Base-by-base conservation (phyloP, 2,797 vertebrate genomes). In the Danionella dracula region DNA sequence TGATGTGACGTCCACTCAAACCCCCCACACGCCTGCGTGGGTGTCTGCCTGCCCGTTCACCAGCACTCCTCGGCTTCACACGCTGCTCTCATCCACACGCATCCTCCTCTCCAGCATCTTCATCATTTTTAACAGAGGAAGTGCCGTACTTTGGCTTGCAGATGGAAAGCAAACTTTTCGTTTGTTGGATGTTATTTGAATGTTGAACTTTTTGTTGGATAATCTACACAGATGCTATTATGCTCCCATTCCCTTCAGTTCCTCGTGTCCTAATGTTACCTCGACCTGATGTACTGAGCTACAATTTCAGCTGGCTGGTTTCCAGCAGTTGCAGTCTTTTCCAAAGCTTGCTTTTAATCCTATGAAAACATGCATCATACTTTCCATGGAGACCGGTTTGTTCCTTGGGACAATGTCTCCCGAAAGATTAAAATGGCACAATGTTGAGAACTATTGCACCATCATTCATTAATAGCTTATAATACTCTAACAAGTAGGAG, bases 1-100 rank as follows among this genome's bases (percentile, higher is more conserved):
- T 83, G 75, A 82, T 63, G 78, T 90, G 89, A 88, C 84, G 86
- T 88, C 81, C 81, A 78, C 82, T 82, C 78, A 68, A 72, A 70
- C 70, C 67, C 72, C 73, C 67, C 67, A 42, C 70, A 65, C 48
- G 57, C 34, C 29, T 38, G 55, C 42, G 73, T 75, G 68, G 73
- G 70, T 16, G 70, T 75, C 71, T 48, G 68, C 41, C 73, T 63
- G 11, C 29, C 53, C 74, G 73, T 76, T 73, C 74, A 76, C 70
- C 67, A 48, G 8, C 46, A 70, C 63, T 56, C 67, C 67, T 68
- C 67, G 42, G 35, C 66, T 62, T 50, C 65, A 63, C 56, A 54
- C 53, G 6, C 70, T 72, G 60, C 62, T 66, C 49, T 21, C 50
- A 16, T 42, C 16, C 5, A 37, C 9, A 23, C 62, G 16, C 66